phyloP scores from a whole-genome alignment of 1,140 invertebrate genomes.

The Pogonus chalceus region DNA sequence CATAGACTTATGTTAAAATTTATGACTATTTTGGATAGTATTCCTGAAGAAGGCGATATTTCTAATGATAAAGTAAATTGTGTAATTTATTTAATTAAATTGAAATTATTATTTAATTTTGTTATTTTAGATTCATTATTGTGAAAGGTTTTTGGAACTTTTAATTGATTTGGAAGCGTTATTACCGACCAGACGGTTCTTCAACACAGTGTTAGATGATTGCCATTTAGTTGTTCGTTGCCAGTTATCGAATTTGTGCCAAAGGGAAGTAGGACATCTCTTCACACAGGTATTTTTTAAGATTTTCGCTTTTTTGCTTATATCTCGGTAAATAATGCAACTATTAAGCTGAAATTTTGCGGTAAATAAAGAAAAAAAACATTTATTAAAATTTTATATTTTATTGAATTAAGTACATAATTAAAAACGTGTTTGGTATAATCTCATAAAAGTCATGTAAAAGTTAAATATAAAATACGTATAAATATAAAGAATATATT shows the following conservation, averaged over 20 bases:
- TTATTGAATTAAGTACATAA: not conserved
- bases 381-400: slow-evolving; percentile 7
- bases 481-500: not conserved
- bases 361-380: slow-evolving; percentile 7
- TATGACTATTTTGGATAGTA: slow-evolving; percentile 66
- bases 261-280: slow-evolving; percentile 77
- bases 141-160: slow-evolving; percentile 92
- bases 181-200: slow-evolving; percentile 89
- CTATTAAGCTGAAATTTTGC: too few species aligned
- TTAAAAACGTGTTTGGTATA: slow-evolving; percentile 13
- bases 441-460: not conserved
- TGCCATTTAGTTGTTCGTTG: slow-evolving; percentile 88
- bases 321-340: too few species aligned
- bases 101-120: not conserved
- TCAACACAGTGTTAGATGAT: slow-evolving; percentile 93
- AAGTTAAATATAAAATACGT: slow-evolving; percentile 1
- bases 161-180: slow-evolving; percentile 94
- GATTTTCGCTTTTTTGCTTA: too few species aligned
- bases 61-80: slow-evolving; percentile 40
- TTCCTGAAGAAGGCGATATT: slow-evolving; percentile 54
- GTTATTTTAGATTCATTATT: slow-evolving; percentile 58
- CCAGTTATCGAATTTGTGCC: slow-evolving; percentile 63
- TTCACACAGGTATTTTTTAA: slow-evolving; percentile 66
- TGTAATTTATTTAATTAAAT: not conserved
- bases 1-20: slow-evolving; percentile 87